phyloP scores from a whole-genome alignment of 2,888 invertebrate species.

The Pachliopta kotzebuea region DNA sequence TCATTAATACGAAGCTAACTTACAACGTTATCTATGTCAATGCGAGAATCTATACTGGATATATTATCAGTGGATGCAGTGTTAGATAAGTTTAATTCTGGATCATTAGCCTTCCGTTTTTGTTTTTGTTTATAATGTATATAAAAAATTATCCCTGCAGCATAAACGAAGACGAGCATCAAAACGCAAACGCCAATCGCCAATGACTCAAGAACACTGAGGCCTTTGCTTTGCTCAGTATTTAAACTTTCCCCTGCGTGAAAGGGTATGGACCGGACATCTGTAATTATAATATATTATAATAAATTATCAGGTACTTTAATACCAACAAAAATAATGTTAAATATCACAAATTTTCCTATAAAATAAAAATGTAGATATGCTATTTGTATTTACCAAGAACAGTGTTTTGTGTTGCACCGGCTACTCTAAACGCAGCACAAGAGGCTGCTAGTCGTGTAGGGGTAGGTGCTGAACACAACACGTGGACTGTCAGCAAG shows the following conservation, averaged over 20 bases:
- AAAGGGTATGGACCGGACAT: slow-evolving; percentile 90
- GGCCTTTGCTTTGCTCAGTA: slow-evolving; percentile 79
- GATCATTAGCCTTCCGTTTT: slow-evolving; percentile 74
- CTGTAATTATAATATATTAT: slow-evolving; percentile 54
- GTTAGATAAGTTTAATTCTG: slow-evolving; percentile 59
- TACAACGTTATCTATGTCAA: slow-evolving; percentile 73
- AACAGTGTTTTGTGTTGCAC: slow-evolving; percentile 81
- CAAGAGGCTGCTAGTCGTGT: slow-evolving; percentile 87
- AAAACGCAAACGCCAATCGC: slow-evolving; percentile 91
- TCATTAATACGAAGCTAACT: slow-evolving; percentile 27
- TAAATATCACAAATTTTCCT: neutral
- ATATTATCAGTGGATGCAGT: slow-evolving; percentile 59
- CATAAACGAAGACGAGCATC: slow-evolving; percentile 89
- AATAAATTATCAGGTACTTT: neutral
- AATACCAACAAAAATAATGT: neutral
- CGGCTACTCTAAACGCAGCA: slow-evolving; percentile 91
- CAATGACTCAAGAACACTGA: slow-evolving; percentile 88
- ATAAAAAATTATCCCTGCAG: slow-evolving; percentile 91
- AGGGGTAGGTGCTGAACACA: slow-evolving; percentile 84
- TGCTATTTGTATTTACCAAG: slow-evolving; percentile 46
- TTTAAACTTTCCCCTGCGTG: slow-evolving; percentile 81
- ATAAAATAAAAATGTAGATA: too few species aligned
- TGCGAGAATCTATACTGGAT: slow-evolving; percentile 61
- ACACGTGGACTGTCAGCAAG: slow-evolving; percentile 87
- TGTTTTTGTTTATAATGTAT: slow-evolving; percentile 86